These are phyloP conservation scores for Marmota monax DNA, from an alignment of 2,113 vertebrate species.

Conservation along the genomic window DNA sequence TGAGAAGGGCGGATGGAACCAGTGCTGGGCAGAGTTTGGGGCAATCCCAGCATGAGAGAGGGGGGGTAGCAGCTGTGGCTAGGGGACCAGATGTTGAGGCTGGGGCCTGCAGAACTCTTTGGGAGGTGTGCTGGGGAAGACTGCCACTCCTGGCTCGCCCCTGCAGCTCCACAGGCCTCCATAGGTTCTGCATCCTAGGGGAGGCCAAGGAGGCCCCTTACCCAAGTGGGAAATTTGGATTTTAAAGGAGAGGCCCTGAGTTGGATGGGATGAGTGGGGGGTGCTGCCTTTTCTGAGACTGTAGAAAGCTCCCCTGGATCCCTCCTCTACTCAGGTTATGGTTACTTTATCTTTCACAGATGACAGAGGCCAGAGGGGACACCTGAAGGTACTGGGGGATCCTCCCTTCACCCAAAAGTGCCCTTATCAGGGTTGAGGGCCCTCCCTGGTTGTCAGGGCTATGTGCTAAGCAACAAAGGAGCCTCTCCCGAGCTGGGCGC, in stretches of 20 bases:
- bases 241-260: neutral
- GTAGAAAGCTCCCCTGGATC: neutral
- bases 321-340: neutral
- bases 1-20: neutral
- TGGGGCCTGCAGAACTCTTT: neutral
- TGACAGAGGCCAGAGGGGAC: neutral
- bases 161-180: neutral
- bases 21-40: slow-evolving; percentile 48
- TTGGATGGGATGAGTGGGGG: neutral
- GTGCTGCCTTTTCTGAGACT: neutral
- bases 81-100: slow-evolving; percentile 70
- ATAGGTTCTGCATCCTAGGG: neutral
- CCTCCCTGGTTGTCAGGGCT: neutral
- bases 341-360: neutral
- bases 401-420: neutral
- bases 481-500: neutral
- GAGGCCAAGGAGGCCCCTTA: neutral
- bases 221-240: neutral
- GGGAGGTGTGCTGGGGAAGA: neutral
- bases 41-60: slow-evolving; percentile 52
- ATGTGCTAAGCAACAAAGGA: neutral
- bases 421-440: neutral
- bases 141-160: too few relatives aligned
- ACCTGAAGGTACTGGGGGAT: neutral
- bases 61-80: slow-evolving; percentile 24